Percentiles rank a stretch among this genome's conserved stretches.
phyloP scores from a whole-genome alignment of 2,113 vertebrate genomes.

The Chloropsis hardwickii region DNA sequence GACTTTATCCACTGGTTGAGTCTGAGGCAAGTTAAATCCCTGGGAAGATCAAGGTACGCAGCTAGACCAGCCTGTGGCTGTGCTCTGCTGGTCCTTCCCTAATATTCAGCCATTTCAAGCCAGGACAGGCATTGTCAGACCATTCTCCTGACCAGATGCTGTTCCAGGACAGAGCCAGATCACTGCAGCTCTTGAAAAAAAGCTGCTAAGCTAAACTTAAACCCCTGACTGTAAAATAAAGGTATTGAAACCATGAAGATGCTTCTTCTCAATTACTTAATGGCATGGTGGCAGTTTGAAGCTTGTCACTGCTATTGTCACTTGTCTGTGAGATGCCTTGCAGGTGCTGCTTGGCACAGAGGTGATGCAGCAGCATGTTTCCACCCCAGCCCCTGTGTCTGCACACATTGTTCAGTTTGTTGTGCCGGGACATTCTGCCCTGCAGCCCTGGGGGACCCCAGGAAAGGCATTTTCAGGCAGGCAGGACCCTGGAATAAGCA shows the following conservation, averaged over 20 bases:
- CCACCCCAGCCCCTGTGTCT: not conserved
- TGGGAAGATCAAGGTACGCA: not conserved
- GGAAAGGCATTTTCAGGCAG: conserved; percentile 20
- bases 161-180: not conserved
- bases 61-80: not conserved
- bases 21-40: not conserved
- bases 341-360: not conserved
- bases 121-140: not conserved
- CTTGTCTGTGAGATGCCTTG: conserved; percentile 12
- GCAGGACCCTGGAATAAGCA: conserved; percentile 10
- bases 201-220: not conserved
- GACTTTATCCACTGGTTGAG: not conserved
- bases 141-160: not conserved
- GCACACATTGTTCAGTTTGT: not conserved
- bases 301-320: not conserved
- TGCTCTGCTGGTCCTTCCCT: not conserved
- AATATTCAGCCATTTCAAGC: not conserved
- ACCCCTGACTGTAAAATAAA: not conserved
- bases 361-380: not conserved
- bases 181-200: not conserved
- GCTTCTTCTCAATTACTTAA: conserved; percentile 35
- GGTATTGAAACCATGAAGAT: not conserved
- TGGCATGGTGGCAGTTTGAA: conserved; percentile 3
- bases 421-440: not conserved
- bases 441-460: not conserved